Percentiles rank a stretch among this genome's conserved stretches.
phyloP scores from a whole-genome alignment of 2,888 invertebrate species.

The Volucella bombylans region DNA sequence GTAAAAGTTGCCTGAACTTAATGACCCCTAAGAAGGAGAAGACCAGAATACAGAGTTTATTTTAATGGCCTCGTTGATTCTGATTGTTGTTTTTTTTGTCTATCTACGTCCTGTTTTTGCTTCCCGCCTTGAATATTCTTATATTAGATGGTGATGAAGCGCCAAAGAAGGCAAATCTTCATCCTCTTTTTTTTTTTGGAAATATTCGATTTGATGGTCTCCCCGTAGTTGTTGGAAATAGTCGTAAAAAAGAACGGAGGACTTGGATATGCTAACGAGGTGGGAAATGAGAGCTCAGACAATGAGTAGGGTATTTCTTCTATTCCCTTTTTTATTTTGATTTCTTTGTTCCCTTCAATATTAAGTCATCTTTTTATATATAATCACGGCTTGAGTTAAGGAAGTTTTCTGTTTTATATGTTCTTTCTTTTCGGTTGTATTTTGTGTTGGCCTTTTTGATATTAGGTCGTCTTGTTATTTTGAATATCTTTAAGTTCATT shows the following conservation, averaged over 20 bases:
- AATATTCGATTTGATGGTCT: conserved; percentile 62
- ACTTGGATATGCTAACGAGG: conserved; percentile 50
- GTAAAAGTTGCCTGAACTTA: conserved; percentile 63
- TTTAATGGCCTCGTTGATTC: conserved; percentile 59
- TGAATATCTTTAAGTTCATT: conserved; percentile 18
- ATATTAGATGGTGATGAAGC: not conserved
- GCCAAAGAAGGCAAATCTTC: conserved; percentile 14
- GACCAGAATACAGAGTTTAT: conserved; percentile 48
- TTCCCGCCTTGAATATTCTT: conserved; percentile 4
- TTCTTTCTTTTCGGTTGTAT: conserved; percentile 1
- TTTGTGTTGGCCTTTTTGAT: not conserved
- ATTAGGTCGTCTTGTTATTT: conserved; percentile 23
- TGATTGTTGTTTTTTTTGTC: conserved; percentile 7
- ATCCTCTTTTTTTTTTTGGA: conserved; percentile 22
- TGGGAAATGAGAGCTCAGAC: conserved; percentile 41
- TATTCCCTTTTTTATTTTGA: not conserved
- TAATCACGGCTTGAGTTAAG: not conserved
- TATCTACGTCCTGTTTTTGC: conserved; percentile 2
- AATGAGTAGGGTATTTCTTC: conserved; percentile 40
- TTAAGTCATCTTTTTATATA: conserved; percentile 27
- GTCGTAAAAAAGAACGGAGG: conserved; percentile 28
- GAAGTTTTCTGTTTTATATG: conserved; percentile 7
- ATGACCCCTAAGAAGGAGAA: conserved; percentile 46
- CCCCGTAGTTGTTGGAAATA: conserved; percentile 7
- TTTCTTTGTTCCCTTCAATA: conserved; percentile 19